phyloP scores from a whole-genome alignment of 2,113 vertebrate genomes.

The Helogale parvula region DNA sequence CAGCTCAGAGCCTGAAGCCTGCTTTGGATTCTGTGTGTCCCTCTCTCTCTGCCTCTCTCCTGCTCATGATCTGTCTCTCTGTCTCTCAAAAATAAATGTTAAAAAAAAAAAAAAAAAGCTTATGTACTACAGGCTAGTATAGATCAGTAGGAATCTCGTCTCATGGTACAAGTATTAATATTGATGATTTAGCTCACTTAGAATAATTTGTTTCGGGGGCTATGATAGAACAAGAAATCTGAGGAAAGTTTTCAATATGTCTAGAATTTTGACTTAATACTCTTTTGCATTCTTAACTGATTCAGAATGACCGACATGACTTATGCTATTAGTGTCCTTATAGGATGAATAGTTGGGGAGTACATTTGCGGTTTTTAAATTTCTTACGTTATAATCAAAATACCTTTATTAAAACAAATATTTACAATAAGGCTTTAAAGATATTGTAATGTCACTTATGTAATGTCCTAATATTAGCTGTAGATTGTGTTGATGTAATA shows the following conservation, averaged over 20 bases:
- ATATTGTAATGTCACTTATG: background rate
- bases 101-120: background rate
- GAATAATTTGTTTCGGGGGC: background rate
- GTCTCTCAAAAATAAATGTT: too few relatives aligned
- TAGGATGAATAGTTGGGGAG: background rate
- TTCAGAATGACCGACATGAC: background rate
- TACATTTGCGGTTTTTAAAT: background rate
- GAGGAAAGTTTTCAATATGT: background rate
- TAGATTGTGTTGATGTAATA: background rate
- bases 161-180: background rate
- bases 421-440: background rate
- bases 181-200: background rate
- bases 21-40: too few relatives aligned
- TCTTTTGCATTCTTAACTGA: background rate
- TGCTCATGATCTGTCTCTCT: too few relatives aligned
- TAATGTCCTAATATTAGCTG: background rate
- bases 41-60: too few relatives aligned
- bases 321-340: background rate
- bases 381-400: background rate
- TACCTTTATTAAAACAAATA: background rate
- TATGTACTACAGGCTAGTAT: background rate
- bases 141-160: background rate
- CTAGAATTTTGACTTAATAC: background rate
- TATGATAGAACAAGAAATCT: background rate
- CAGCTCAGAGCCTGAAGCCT: too few relatives aligned